Evolutionary conservation across 1,140 invertebrate genomes (phyloP), one percentile per base, ranked within the genome.

Genomic region (Aphelenchoides besseyi): DNA sequence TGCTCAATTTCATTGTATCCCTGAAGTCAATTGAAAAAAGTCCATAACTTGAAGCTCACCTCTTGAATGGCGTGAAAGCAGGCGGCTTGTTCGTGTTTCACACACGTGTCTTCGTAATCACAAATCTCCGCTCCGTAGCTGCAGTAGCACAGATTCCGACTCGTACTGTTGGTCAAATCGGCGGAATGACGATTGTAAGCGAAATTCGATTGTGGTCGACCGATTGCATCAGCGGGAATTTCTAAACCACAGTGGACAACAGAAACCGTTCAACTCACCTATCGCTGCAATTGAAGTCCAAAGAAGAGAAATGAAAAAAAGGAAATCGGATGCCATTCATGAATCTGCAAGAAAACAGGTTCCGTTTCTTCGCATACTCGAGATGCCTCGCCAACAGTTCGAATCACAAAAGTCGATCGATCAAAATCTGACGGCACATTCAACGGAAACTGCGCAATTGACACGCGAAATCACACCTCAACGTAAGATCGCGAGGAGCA

Each of bases 1-100:
- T 29, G 9, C 32, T 36, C 2, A 23, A 36, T 36, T 72, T 72
- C 70, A 35, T 70, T 75, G 41, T 23, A 76, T 12, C 35, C 73
- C 73, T 74, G 3, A 29, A 69, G 18, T 30, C 1, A 66, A 1
- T n/a, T 35, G n/a, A 32, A 26, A 26, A n/a, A 1, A 23, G 0
- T n/a, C n/a, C n/a, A n/a, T n/a, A 75, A 32, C 16, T 16, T 26
- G 23, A 12, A 18, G 18, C 71, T 66, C 30, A 80, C 73, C 32
- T 77, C 75, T 68, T 52, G 29, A 9, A 80, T 64, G 41, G 74
- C 68, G 57, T 81, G 78, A 61, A 78, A 80, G 68, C 76, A 78
- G 16, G 76, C 76, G 36, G 76, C 79, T 28, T 26, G 30, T 61
- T 63, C 41, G 53, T 77, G 59, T 33, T 79, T 67, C 16, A 73